phyloP scores from a whole-genome alignment of 1,140 invertebrate genomes.

The Hyposmocoma kahamanoa region DNA sequence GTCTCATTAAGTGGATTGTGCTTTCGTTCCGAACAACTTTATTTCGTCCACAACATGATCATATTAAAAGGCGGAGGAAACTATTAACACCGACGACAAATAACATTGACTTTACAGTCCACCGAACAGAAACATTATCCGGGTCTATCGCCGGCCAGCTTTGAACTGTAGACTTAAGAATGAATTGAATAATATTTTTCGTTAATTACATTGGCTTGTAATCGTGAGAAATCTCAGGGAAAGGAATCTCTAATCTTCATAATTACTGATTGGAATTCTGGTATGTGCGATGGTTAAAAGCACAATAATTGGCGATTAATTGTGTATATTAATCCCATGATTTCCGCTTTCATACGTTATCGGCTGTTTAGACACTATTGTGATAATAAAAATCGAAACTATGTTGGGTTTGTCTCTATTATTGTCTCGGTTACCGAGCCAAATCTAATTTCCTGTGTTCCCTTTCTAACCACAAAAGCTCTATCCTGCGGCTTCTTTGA shows the following conservation, averaged over 20 bases:
- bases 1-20: neutral
- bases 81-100: constrained; percentile 26
- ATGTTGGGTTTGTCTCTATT: constrained; percentile 26
- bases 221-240: no score
- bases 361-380: no score
- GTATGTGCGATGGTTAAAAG: no score
- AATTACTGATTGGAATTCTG: no score
- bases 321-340: no score
- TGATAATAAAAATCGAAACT: no score
- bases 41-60: constrained; percentile 12
- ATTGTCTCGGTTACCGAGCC: neutral
- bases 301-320: no score
- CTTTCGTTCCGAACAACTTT: constrained; percentile 15
- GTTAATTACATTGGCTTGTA: no score
- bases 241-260: no score
- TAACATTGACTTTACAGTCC: constrained; percentile 27
- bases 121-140: constrained; percentile 21
- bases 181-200: neutral
- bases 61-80: constrained; percentile 17
- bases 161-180: constrained; percentile 9
- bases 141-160: neutral
- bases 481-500: constrained; percentile 55
- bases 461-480: constrained; percentile 35
- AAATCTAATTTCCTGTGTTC: constrained; percentile 20
- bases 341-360: no score